Evolutionary conservation across 2,797 vertebrate genomes (phyloP), one percentile per base, ranked within the genome.

Genomic region (Clangula hyemalis): DNA sequence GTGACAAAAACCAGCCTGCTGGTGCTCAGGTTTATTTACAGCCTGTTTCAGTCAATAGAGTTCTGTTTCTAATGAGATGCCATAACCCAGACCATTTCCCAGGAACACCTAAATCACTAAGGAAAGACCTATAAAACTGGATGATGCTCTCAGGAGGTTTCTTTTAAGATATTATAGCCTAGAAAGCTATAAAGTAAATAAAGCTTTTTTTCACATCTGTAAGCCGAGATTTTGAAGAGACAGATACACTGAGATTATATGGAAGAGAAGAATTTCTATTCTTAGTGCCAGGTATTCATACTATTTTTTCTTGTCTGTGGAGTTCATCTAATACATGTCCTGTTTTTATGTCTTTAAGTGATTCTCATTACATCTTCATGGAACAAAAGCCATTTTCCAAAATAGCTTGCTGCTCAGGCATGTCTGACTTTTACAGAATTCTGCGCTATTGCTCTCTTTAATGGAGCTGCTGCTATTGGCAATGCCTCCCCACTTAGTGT

Each of bases 141-240:
- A 79, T 81, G 28, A 86, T 62, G 78, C n/a, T 65, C 28, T 81
- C 76, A 65, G 77, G 80, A 82, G 61, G 19, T 53, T 88, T 93
- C n/a, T 93, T 91, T 94, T 86, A 85, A 93, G 65, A 17, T 30
- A 28, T 62, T 60, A 66, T 82, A 86, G 84, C 43, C 47, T 27
- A 91, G 64, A 70, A 13, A 86, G 41, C 62, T 90, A 64, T 61
- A 78, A 88, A 86, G 41, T 92, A 96, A 95, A 87, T 62, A 89
- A 94, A 91, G n/a, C 11, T 49, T 93, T 65, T 85, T 94, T 92
- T 62, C 43, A 83, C 56, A 77, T 83, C 30, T 87, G 41, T 73
- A 95, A 89, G 45, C 32, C 79, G 68, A 69, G 39, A 43, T 83
- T 80, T 85, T 84, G 41, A 83, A 80, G 56, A 80, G 17, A 57